Conservation (phyloP, 2,888 invertebrate species). For the Beris chalybata region DNA sequence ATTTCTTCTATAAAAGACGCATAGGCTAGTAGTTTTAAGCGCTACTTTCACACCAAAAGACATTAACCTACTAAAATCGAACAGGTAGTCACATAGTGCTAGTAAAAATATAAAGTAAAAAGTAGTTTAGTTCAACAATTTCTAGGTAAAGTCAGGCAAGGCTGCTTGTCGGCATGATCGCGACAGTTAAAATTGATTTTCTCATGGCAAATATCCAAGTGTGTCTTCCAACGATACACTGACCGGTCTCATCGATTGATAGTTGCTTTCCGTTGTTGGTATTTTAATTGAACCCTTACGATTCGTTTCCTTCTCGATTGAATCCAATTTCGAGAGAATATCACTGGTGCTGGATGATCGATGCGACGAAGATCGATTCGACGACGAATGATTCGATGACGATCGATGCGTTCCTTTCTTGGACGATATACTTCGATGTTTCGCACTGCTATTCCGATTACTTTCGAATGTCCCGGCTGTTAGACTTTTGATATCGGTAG, state of each 20-base stretch:
- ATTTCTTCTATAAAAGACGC: neutral
- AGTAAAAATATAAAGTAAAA: neutral
- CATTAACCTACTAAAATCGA: neutral
- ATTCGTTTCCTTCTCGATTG: conserved; percentile 46
- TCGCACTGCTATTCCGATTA: conserved; percentile 14
- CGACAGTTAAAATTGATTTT: no score
- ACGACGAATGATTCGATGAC: neutral
- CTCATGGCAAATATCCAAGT: conserved; percentile 57
- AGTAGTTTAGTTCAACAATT: neutral
- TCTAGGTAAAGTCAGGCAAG: neutral
- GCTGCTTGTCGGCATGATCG: neutral
- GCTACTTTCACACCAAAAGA: conserved; percentile 20
- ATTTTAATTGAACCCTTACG: conserved; percentile 19
- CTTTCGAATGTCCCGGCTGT: conserved; percentile 36
- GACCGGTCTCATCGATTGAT: conserved; percentile 54
- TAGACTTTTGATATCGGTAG: conserved; percentile 66
- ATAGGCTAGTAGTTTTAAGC: neutral
- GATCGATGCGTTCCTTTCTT: conserved; percentile 27
- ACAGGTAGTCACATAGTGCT: neutral
- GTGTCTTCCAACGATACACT: conserved; percentile 57
- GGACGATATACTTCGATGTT: conserved; percentile 15
- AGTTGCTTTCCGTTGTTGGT: conserved; percentile 45
- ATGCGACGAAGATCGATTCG: conserved; percentile 36
- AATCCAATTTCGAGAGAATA: conserved; percentile 49
- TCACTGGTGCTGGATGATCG: conserved; percentile 52